These are phyloP conservation scores for Atopsyche davidsoni DNA, from an alignment of 1,140 invertebrate genomes.

Conservation along the genomic window DNA sequence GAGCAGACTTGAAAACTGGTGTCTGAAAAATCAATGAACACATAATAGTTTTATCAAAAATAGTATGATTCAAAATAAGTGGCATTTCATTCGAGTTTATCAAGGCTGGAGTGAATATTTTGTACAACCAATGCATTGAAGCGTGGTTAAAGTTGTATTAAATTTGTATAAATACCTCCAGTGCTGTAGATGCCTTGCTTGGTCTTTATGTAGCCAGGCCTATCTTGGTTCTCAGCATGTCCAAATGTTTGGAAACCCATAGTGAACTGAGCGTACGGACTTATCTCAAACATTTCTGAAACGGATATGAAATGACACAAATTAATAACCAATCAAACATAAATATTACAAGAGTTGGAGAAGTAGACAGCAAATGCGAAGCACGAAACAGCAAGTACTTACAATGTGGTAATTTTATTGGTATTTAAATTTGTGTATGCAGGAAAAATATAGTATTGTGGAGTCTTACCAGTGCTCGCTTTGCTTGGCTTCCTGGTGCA, in stretches of 20 bases:
- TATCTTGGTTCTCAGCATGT: constrained; percentile 58
- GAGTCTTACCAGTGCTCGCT: constrained; percentile 37
- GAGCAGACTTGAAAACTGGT: constrained; percentile 48
- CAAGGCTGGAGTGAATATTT: not conserved
- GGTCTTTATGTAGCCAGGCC: constrained; percentile 37
- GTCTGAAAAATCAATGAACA: constrained; percentile 35
- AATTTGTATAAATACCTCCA: constrained; percentile 33
- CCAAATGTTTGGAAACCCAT: constrained; percentile 79
- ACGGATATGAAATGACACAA: too few relatives aligned
- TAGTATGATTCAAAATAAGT: not conserved
- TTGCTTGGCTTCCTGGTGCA: constrained; percentile 42
- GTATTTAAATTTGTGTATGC: too few relatives aligned
- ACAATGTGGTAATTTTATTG: too few relatives aligned
- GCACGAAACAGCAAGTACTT: too few relatives aligned
- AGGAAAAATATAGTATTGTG: too few relatives aligned
- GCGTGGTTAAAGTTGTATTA: not conserved
- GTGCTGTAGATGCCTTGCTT: constrained; percentile 39
- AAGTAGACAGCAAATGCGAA: too few relatives aligned
- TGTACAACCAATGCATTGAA: not conserved
- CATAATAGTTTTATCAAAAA: constrained; percentile 6
- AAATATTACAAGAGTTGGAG: too few relatives aligned
- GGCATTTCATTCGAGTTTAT: not conserved
- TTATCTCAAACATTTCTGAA: constrained; percentile 75
- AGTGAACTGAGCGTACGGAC: constrained; percentile 77
- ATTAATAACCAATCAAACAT: too few relatives aligned